These are phyloP conservation scores for Cassiopea andromeda DNA, from an alignment of 30 jellyfish, hydroid and myxozoan genomes.

Conservation along the genomic window DNA sequence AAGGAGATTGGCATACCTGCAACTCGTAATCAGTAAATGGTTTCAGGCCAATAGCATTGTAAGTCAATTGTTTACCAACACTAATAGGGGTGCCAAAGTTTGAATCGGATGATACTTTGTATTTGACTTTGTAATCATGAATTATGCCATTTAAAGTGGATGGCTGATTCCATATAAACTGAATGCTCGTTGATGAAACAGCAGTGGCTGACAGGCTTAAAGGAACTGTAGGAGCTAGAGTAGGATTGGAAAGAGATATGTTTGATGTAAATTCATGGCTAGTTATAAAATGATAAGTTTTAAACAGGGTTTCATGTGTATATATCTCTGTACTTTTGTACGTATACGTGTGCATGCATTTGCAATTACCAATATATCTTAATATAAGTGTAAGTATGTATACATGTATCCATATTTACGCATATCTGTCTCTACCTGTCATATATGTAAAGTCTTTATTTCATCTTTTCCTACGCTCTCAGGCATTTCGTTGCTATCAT, in stretches of 20 bases:
- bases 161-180: conserved; percentile 63
- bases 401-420: too few species aligned
- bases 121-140: conserved; percentile 45
- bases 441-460: too few species aligned
- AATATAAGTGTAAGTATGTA: too few species aligned
- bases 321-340: too few species aligned
- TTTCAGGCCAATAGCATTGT: not conserved
- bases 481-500: too few species aligned
- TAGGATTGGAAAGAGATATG: not conserved
- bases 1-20: conserved; percentile 1
- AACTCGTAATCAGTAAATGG: conserved; percentile 12
- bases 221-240: conserved; percentile 56
- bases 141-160: conserved; percentile 58
- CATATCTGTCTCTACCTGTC: too few species aligned
- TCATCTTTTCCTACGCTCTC: too few species aligned
- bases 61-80: conserved; percentile 2
- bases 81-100: not conserved
- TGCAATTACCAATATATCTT: too few species aligned
- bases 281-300: too few species aligned
- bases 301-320: too few species aligned
- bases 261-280: too few species aligned
- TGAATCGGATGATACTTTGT: conserved; percentile 2
- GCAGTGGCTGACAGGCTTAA: conserved; percentile 8
- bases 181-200: conserved; percentile 32
- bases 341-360: too few species aligned